Conservation (phyloP, 2,113 vertebrate species). For the Tauraco erythrolophus region DNA sequence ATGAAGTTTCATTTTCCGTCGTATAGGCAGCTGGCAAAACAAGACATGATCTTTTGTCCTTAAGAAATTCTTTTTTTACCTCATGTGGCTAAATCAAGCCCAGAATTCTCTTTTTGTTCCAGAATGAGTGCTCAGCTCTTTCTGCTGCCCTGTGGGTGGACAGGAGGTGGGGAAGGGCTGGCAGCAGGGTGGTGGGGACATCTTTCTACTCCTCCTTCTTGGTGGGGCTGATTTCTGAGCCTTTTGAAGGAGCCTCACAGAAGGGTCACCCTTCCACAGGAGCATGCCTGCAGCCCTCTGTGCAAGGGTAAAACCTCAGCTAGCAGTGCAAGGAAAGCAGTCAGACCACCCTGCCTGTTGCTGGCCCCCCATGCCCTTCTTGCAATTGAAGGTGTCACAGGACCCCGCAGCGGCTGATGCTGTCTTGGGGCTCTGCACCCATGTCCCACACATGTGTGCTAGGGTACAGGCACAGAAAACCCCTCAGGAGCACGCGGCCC, state of each 20-base stretch:
- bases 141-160: background rate
- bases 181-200: background rate
- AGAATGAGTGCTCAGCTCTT: background rate
- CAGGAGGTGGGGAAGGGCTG: background rate
- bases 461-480: background rate
- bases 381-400: background rate
- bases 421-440: rapidly evolving
- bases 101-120: background rate
- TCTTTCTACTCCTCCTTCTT: background rate
- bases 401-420: background rate
- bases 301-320: background rate
- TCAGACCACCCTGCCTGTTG: background rate
- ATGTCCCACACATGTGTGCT: rapidly evolving
- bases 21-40: background rate
- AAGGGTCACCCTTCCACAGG: background rate
- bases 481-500: background rate
- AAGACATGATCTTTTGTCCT: background rate
- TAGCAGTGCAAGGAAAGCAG: background rate
- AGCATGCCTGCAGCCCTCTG: background rate
- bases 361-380: rapidly evolving
- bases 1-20: background rate
- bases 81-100: background rate
- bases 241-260: background rate
- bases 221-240: background rate
- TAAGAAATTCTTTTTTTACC: background rate